Percentiles rank a stretch among this genome's conserved stretches.
These are phyloP conservation scores for Meliscaeva auricollis DNA, from an alignment of 2,888 invertebrate species.

Conservation along the genomic window DNA sequence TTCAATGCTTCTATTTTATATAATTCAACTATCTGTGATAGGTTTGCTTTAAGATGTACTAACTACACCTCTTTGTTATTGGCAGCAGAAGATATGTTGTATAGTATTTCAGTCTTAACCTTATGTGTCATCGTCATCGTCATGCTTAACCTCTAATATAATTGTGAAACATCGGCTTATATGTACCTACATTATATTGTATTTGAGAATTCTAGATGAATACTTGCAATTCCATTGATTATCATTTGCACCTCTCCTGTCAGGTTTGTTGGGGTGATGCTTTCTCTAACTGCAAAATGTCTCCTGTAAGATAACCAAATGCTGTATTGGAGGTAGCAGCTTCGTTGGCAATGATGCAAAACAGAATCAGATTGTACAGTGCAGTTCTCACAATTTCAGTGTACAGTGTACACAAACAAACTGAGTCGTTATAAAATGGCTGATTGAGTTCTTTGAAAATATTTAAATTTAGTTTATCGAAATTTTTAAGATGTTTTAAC, in stretches of 20 bases:
- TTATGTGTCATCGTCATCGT: not conserved
- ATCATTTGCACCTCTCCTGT: constrained; percentile 69
- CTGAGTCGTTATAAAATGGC: no score
- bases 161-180: constrained; percentile 50
- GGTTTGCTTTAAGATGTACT: constrained; percentile 15
- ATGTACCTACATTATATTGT: no score
- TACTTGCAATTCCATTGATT: constrained; percentile 65
- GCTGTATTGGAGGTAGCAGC: constrained; percentile 10
- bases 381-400: no score
- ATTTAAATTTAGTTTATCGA: no score
- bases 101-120: not conserved
- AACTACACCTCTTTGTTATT: constrained; percentile 40
- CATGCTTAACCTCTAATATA: not conserved
- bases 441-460: no score
- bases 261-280: constrained; percentile 44
- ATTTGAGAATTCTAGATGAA: constrained; percentile 55
- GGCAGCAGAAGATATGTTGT: not conserved
- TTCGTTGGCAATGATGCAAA: no score
- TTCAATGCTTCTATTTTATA: constrained; percentile 27
- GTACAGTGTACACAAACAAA: no score
- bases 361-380: no score
- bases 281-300: not conserved
- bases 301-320: constrained; percentile 48
- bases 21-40: no score
- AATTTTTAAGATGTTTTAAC: no score